These are phyloP conservation scores for Silurus glanis DNA, from an alignment of 2,113 vertebrate genomes.

Conservation along the genomic window DNA sequence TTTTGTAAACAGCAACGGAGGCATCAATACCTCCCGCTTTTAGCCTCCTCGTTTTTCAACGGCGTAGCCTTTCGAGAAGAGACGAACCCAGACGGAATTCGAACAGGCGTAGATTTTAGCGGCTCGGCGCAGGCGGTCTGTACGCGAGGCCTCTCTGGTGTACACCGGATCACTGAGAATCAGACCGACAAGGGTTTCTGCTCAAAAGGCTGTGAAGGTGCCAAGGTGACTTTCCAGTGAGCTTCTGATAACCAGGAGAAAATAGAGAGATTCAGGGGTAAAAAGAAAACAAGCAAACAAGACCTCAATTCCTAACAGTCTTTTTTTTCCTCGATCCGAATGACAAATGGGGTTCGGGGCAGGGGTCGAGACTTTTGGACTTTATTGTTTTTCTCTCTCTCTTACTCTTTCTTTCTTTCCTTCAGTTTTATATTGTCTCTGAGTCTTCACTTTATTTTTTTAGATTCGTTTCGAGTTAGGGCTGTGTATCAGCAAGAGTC, in stretches of 20 bases:
- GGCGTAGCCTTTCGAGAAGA: conserved; percentile 38
- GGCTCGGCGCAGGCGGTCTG: conserved; percentile 29
- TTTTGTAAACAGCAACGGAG: conserved; percentile 42
- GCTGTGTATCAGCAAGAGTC: too few species aligned
- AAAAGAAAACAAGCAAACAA: background rate
- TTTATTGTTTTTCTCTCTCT: background rate
- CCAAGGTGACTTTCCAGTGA: conserved; percentile 57
- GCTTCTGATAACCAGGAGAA: conserved; percentile 13
- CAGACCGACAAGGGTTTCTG: background rate
- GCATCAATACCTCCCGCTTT: conserved; percentile 37
- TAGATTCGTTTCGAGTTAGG: too few species aligned
- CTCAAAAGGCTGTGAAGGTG: conserved; percentile 28
- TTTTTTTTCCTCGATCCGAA: conserved; percentile 46
- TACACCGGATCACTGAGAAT: conserved; percentile 26
- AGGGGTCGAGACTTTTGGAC: conserved; percentile 45
- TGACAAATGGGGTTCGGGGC: conserved; percentile 54
- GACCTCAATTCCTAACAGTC: conserved; percentile 48
- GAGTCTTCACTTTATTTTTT: background rate
- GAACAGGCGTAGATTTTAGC: conserved; percentile 27
- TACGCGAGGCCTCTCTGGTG: background rate
- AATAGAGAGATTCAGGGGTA: too few species aligned
- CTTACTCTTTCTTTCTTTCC: background rate
- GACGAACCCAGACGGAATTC: conserved; percentile 49
- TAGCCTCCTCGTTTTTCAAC: conserved; percentile 42
- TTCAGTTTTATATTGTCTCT: conserved; percentile 8